These are phyloP conservation scores for Dermolepida albohirtum DNA, from an alignment of 2,888 invertebrate species.

Conservation along the genomic window DNA sequence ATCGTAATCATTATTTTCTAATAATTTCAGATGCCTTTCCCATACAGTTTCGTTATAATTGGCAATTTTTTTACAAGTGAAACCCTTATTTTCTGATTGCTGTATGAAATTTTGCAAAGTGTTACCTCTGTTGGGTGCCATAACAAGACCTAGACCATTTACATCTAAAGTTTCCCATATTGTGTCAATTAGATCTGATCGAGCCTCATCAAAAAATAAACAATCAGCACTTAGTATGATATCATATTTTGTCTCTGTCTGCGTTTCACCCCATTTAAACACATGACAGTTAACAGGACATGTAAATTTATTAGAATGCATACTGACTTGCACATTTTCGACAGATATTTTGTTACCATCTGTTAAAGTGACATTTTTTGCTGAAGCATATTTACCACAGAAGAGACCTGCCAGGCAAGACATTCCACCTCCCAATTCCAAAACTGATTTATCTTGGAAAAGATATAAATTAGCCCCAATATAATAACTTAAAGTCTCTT, in stretches of 20 bases:
- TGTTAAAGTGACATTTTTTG: constrained; percentile 75
- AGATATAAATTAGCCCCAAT: constrained; percentile 73
- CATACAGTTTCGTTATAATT: constrained; percentile 76
- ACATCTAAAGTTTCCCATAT: constrained; percentile 73
- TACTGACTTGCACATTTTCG: constrained; percentile 76
- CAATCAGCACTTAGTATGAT: constrained; percentile 83
- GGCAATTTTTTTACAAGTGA: constrained; percentile 69
- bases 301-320: constrained; percentile 73
- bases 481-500: constrained; percentile 79
- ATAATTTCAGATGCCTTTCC: constrained; percentile 74
- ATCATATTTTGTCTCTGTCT: constrained; percentile 69
- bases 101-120: constrained; percentile 78
- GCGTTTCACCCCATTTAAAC: constrained; percentile 69
- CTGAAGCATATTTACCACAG: constrained; percentile 75
- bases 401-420: constrained; percentile 84
- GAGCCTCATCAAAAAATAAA: constrained; percentile 80
- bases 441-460: constrained; percentile 75
- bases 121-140: constrained; percentile 81
- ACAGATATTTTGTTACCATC: constrained; percentile 84
- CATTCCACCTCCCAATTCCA: constrained; percentile 89
- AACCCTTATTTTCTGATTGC: constrained; percentile 71
- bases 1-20: constrained; percentile 73
- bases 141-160: constrained; percentile 76
- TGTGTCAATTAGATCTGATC: constrained; percentile 75
- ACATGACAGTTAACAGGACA: constrained; percentile 68